Conservation (phyloP, 64 coral and sea anemone genomes). For the Montipora sp. region DNA sequence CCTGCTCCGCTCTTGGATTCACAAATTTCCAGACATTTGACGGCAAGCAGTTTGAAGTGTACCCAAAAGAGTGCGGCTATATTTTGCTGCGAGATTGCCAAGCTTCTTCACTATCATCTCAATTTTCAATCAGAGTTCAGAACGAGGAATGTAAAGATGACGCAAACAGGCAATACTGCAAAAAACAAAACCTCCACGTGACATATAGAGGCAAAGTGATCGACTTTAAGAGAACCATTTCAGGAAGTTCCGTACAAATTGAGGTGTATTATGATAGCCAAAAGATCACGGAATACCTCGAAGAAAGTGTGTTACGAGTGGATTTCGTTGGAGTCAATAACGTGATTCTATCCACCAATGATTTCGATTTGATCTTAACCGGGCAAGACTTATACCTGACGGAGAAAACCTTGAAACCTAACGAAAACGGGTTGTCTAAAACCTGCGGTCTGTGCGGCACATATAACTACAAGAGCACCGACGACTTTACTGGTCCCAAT, state of each 20-base stretch:
- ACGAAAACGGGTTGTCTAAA: neutral
- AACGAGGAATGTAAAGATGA: neutral
- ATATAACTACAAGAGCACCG: neutral
- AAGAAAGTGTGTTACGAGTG: neutral
- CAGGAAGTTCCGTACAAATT: neutral
- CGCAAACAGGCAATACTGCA: neutral
- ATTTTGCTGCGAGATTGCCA: neutral
- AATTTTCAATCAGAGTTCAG: neutral
- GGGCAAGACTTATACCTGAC: slow-evolving; percentile 1
- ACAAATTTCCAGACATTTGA: slow-evolving; percentile 39
- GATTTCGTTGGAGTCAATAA: neutral
- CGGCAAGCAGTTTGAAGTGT: slow-evolving; percentile 6
- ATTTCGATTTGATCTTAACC: neutral
- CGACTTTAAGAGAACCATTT: neutral
- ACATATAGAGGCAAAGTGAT: neutral
- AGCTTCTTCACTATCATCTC: neutral
- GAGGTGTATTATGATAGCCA: neutral
- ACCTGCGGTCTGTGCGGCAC: slow-evolving; percentile 32
- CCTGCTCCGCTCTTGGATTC: neutral
- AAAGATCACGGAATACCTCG: neutral
- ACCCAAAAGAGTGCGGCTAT: neutral
- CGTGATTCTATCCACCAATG: neutral
- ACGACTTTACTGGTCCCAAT: neutral
- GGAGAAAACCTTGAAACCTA: neutral
- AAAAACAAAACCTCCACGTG: neutral